Evolutionary conservation across 2,797 vertebrate genomes (phyloP), one percentile per base, ranked within the genome.

Genomic region (Pampus argenteus): DNA sequence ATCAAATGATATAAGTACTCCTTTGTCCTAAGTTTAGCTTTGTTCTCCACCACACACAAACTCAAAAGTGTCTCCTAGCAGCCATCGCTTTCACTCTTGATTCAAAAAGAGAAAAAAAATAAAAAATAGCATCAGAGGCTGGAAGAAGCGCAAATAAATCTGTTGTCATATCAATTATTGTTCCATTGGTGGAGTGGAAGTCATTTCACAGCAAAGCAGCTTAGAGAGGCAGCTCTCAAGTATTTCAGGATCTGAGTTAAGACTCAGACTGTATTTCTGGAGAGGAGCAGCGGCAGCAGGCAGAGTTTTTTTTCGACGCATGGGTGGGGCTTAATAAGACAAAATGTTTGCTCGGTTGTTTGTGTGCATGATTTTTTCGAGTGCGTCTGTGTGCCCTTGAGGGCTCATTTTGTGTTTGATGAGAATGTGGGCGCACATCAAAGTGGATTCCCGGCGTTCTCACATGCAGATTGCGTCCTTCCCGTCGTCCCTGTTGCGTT

Each of bases 101-200:
- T n/a, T n/a, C n/a, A n/a, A n/a, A n/a, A n/a, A n/a, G n/a, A n/a
- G n/a, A n/a, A n/a, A n/a, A n/a, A n/a, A n/a, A n/a, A n/a, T n/a
- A n/a, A n/a, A n/a, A 74, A 89, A 82, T 66, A 59, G 79, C 83
- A 70, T 82, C 66, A 48, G 71, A 68, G 76, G 78, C 77, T 77
- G 71, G 76, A 82, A 83, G 74, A 76, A 79, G 82, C 74, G 86
- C 76, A 87, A 90, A 90, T 93, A 93, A 94, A 92, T 91, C 91
- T 92, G 87, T 93, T 94, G 93, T 95, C 92, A 93, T 90, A 91
- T 94, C 91, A 93, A 93, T 95, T 94, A 95, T 92, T 91, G 91
- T 92, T 90, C 88, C 89, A 84, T 81, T 81, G 89, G 81, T 91
- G 91, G 91, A 92, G 89, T 89, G 88, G 89, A 92, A 93, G 90